These are phyloP conservation scores for Zoanthus gigantus DNA, from an alignment of 92 coral and sea anemone genomes.

Conservation along the genomic window DNA sequence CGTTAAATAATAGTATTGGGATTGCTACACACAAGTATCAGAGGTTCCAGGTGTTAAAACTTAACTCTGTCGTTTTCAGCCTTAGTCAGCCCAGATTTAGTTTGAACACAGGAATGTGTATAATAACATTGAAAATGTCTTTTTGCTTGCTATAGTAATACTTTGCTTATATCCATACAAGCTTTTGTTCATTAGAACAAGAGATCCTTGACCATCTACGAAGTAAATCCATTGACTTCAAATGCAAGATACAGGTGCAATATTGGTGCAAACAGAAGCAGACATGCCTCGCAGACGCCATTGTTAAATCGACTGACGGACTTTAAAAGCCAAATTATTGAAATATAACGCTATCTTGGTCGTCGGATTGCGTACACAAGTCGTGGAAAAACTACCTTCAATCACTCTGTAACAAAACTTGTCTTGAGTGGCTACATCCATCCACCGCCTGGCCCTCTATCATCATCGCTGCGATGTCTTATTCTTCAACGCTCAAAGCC, in stretches of 20 bases:
- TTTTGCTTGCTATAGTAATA: neutral
- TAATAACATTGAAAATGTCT: neutral
- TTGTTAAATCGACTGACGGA: neutral
- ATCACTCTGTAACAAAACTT: slow-evolving; percentile 22
- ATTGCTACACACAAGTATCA: too few species aligned
- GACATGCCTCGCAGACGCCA: slow-evolving; percentile 5
- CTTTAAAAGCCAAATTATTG: slow-evolving; percentile 2
- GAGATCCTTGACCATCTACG: neutral
- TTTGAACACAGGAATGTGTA: too few species aligned
- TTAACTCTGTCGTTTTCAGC: too few species aligned
- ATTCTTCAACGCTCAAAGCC: slow-evolving; percentile 51
- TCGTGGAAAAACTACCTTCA: slow-evolving; percentile 25
- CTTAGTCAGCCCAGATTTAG: too few species aligned
- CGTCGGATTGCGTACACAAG: slow-evolving; percentile 23
- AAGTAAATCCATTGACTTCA: neutral
- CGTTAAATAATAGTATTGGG: too few species aligned
- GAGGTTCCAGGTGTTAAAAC: too few species aligned
- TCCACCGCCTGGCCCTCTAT: slow-evolving; percentile 50
- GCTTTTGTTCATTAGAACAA: neutral
- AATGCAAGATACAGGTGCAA: slow-evolving; percentile 8
- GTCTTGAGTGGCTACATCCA: slow-evolving; percentile 33
- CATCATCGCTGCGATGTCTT: slow-evolving; percentile 15
- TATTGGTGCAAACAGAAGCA: neutral
- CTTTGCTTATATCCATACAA: neutral
- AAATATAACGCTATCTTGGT: slow-evolving; percentile 27